Percentiles rank a stretch among this genome's conserved stretches.
phyloP scores from a whole-genome alignment of 2,113 vertebrate species.

The Tachysurus vachellii region DNA sequence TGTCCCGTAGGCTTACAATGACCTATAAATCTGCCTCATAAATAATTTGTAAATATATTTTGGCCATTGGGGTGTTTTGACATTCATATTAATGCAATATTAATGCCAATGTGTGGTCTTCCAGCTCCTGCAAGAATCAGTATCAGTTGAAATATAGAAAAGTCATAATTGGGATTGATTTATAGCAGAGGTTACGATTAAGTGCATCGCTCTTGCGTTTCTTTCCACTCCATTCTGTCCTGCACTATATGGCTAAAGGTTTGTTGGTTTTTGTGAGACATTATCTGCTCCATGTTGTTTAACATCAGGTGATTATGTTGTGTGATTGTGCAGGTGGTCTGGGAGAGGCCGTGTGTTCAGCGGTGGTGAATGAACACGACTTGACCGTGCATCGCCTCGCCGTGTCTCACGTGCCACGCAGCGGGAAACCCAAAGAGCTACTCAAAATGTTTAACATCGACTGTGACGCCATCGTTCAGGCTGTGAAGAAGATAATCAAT shows the following conservation, averaged over 20 bases:
- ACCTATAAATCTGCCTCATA: background rate
- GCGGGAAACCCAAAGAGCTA: slow-evolving; percentile 86
- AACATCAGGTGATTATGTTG: background rate
- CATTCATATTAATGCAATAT: background rate
- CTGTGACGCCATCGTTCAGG: slow-evolving; percentile 83
- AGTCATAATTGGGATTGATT: background rate
- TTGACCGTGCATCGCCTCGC: slow-evolving; percentile 81
- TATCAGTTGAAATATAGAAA: background rate
- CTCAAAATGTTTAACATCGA: slow-evolving; percentile 91
- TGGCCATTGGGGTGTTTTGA: background rate
- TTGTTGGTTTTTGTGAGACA: background rate
- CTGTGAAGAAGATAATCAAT: slow-evolving; percentile 79
- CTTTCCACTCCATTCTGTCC: background rate
- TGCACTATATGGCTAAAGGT: background rate
- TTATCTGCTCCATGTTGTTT: background rate
- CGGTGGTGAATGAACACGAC: slow-evolving; percentile 78
- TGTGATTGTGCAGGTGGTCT: slow-evolving; percentile 79
- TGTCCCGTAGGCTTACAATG: background rate
- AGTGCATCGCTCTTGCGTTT: background rate
- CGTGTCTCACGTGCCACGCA: slow-evolving; percentile 84
- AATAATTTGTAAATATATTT: background rate
- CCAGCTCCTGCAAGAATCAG: background rate
- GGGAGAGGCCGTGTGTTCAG: slow-evolving; percentile 83
- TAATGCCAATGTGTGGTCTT: background rate
- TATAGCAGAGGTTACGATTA: background rate